Evolutionary conservation across 92 coral and sea anemone species (phyloP).

Genomic region (Pocillopora meandrina): DNA sequence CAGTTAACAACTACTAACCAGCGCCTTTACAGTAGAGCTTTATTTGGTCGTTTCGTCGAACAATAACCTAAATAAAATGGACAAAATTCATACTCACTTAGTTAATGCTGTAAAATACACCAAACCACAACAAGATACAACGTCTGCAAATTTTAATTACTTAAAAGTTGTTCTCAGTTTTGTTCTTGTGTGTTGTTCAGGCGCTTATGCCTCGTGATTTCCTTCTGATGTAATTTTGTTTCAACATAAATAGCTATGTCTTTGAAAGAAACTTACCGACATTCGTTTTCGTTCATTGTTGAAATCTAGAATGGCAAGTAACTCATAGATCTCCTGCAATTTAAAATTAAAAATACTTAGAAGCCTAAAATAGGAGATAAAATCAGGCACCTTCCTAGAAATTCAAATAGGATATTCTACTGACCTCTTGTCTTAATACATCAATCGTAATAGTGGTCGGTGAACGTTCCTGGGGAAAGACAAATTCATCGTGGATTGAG

Average conservation of each 20-base stretch:
- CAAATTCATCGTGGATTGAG: background rate
- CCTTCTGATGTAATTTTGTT: too few species aligned
- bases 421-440: conserved; percentile 76
- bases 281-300: conserved; percentile 94
- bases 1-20: conserved; percentile 45
- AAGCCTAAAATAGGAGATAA: background rate
- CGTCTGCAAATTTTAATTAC: too few species aligned
- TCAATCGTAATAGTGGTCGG: conserved; percentile 86
- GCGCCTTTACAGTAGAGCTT: conserved; percentile 97
- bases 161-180: too few species aligned
- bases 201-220: too few species aligned
- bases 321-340: conserved; percentile 82
- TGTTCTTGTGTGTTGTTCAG: too few species aligned
- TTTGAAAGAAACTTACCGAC: conserved; percentile 77
- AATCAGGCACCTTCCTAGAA: background rate
- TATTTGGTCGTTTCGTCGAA: conserved; percentile 66
- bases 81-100: background rate
- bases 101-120: background rate
- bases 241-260: background rate
- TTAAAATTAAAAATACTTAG: background rate
- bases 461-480: conserved; percentile 73
- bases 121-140: too few species aligned
- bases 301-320: conserved; percentile 91
- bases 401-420: background rate
- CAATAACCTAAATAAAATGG: conserved; percentile 72